A percentile compares a stretch with the other conserved stretches of the same genome.
Conservation (phyloP, 2,888 invertebrate genomes). For the Spisula subtruncata region DNA sequence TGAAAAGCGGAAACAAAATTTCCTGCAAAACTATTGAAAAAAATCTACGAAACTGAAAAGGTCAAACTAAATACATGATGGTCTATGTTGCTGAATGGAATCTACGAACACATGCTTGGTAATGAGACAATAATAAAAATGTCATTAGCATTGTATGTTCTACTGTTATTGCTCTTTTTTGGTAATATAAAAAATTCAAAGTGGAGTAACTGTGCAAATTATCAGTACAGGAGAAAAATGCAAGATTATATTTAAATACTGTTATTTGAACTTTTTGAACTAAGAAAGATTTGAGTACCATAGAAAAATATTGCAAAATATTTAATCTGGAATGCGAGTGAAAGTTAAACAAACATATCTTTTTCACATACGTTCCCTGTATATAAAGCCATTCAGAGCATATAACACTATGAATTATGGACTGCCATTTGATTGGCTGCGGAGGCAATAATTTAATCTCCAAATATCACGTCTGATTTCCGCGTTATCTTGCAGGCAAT, state of each 20-base stretch:
- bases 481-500: conserved; percentile 68
- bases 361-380: background rate
- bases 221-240: too few species aligned
- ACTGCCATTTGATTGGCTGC: conserved; percentile 54
- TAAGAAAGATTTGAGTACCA: too few species aligned
- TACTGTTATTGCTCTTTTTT: too few species aligned
- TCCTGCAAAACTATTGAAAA: conserved; percentile 29
- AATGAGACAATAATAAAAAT: background rate
- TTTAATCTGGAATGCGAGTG: background rate
- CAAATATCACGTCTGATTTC: conserved; percentile 69
- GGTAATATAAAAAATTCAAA: too few species aligned
- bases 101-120: background rate
- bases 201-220: too few species aligned
- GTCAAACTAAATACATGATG: background rate
- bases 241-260: too few species aligned
- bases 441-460: conserved; percentile 69
- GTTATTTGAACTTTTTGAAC: too few species aligned
- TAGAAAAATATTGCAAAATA: too few species aligned
- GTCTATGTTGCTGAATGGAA: background rate
- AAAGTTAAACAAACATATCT: conserved; percentile 19
- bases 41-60: conserved; percentile 9
- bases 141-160: too few species aligned
- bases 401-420: conserved; percentile 26
- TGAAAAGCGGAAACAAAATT: conserved; percentile 69
- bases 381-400: background rate